phyloP scores from a whole-genome alignment of 2,888 invertebrate species.

The Drosophila paramelanica region DNA sequence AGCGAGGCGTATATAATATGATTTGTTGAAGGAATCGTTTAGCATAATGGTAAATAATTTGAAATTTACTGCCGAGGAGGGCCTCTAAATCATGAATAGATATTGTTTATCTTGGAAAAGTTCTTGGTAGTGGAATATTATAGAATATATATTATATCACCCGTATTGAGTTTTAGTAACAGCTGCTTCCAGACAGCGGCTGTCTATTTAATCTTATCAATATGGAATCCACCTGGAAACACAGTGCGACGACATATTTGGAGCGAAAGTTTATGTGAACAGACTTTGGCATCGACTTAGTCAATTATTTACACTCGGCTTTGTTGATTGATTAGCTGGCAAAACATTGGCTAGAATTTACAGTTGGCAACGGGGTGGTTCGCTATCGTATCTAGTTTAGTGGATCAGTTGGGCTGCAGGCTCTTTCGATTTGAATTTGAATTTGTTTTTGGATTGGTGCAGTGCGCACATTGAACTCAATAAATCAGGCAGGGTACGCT shows the following conservation, averaged over 20 bases:
- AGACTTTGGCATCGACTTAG: constrained; percentile 37
- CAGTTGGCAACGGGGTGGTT: constrained; percentile 3
- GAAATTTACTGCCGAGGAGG: constrained; percentile 13
- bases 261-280: constrained; percentile 41
- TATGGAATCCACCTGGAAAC: constrained; percentile 15
- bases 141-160: constrained; percentile 10
- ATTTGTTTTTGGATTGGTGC: constrained; percentile 8
- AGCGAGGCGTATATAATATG: constrained; percentile 4
- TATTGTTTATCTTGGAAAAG: constrained; percentile 15
- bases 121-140: not conserved
- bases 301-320: constrained; percentile 61
- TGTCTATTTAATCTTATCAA: constrained; percentile 48
- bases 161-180: not conserved
- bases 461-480: constrained; percentile 34
- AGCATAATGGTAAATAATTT: constrained; percentile 21
- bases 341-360: constrained; percentile 9
- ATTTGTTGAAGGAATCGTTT: constrained; percentile 34
- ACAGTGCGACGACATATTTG: constrained; percentile 60
- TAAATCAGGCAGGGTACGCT: constrained; percentile 28
- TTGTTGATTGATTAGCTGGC: constrained; percentile 63
- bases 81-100: constrained; percentile 19
- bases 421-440: not conserved
- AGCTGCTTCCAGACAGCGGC: constrained; percentile 14
- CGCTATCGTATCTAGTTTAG: constrained; percentile 20
- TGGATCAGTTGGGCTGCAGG: not conserved